Base-by-base conservation (phyloP, 2,888 invertebrate species). In the Ochropacha duplaris region DNA sequence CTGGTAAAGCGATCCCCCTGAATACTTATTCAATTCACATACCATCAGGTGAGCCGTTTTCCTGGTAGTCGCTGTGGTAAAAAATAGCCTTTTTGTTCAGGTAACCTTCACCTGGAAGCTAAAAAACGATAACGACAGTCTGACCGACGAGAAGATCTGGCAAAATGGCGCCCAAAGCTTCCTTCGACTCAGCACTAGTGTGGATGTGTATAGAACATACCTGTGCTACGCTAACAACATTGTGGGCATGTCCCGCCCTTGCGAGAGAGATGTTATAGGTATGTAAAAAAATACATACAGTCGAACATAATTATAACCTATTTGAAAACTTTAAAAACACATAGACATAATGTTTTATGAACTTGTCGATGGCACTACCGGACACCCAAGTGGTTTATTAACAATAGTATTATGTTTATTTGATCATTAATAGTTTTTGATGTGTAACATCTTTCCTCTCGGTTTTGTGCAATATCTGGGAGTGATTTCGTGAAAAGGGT, bases 201-300 rank as follows among this genome's bases (percentile, higher is more conserved):
- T 94, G 14, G 86, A 84, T 14, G 84, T 86, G 0, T 93, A 94
- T 76, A 94, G 97, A 59, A 97, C 96, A 4, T 98, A 98, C 86
- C 94, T 96, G 58, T 98, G 98, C 85, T 94, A 94, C 71, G 97
- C 97, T 24, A 97, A 96, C 84, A 98, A 98, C 90, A 94, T 95
- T 4, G 96, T 97, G 14, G 98, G 98, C 2, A 76, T 80, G 60
- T 94, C 95, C 19, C 76, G 93, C 50, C 92, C 94, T 4, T 96
- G 96, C 79, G 95, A 95, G 79, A 88, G 94, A 59, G 95, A 95
- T 78, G 95, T 96, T 50, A 94, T 94, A 83, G 96, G 96, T 96
- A 80, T 69, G 79, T 69, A 1, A 5, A n/a, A n/a, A n/a, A n/a
- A n/a, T n/a, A n/a, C n/a, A n/a, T n/a, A n/a, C n/a, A n/a, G n/a